A percentile compares a stretch with the other conserved stretches of the same genome.
Evolutionary conservation across 30 jellyfish, hydroid and myxozoan genomes (phyloP).

Genomic region (Hydractinia echinata): DNA sequence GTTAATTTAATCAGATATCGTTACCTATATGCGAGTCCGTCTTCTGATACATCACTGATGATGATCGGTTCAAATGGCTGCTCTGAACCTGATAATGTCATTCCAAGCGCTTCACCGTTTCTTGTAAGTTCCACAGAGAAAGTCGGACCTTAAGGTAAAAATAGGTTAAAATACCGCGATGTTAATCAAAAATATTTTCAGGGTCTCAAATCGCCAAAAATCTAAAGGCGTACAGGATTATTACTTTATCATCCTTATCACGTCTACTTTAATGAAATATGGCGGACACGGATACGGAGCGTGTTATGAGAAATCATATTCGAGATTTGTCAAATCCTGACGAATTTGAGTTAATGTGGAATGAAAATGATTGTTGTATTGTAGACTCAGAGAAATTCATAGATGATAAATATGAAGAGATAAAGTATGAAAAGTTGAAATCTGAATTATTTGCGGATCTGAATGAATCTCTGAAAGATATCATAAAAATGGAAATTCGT

Average conservation of each 20-base stretch:
- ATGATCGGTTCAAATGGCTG: slow-evolving; percentile 58
- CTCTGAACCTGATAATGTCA: slow-evolving; percentile 77
- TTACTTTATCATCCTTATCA: neutral
- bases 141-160: slow-evolving; percentile 48
- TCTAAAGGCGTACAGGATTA: neutral
- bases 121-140: slow-evolving; percentile 64
- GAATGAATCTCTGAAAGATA: too few species aligned
- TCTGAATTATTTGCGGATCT: too few species aligned
- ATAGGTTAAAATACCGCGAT: neutral
- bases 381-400: too few species aligned
- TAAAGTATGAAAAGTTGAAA: too few species aligned
- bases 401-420: too few species aligned
- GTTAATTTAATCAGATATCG: neutral
- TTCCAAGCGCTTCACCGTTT: slow-evolving; percentile 67
- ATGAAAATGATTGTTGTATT: too few species aligned
- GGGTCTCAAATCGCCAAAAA: neutral
- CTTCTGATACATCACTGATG: slow-evolving; percentile 57
- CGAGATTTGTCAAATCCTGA: too few species aligned
- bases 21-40: slow-evolving; percentile 66
- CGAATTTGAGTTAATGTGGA: too few species aligned
- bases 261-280: too few species aligned
- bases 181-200: neutral
- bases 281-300: too few species aligned
- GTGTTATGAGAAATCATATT: too few species aligned
- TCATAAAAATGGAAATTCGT: too few species aligned